Base-by-base conservation (phyloP, 2,797 vertebrate genomes). In the Thripadectes ignobilis region DNA sequence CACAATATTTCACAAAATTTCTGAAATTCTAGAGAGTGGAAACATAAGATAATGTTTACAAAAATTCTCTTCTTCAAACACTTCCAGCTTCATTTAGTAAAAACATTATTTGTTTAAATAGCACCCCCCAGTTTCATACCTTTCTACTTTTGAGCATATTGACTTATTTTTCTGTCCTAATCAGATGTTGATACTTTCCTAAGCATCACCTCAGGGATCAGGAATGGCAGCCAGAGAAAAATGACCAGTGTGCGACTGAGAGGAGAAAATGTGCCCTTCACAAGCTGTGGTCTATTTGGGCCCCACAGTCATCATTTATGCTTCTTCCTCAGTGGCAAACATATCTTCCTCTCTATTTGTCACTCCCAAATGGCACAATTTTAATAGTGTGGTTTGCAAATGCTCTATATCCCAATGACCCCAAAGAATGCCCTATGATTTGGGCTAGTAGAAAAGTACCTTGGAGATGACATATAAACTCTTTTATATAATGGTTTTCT, bases 201-300 rank as follows among this genome's bases (percentile, higher is more conserved):
- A 54, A 72, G 4, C 12, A 19, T 21, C 23, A 41, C 6, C 17
- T 83, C 41, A 51, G 9, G 32, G 65, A 22, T 26, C 24, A 46
- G 26, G 7, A 77, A 72, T 26, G 5, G 43, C 3, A 92, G 10
- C 4, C 12, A 68, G 20, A 76, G 24, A 63, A 76, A 68, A 7
- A 72, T 14, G 8, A 49, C 2, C 4, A 32, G 15, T 8, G 10
- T 13, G 43, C 22, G 29, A 59, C 3, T 18, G 12, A 69, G 41
- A 39, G 13, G 23, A 91, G 4, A 23, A 46, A 67, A 57, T 0
- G 0, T 41, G 32, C 3, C 11, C 7, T 63, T 88, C 52, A 48
- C 4, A 76, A 88, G 7, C 7, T 1, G 10, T 10, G 4, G 11
- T 24, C 19, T 68, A 9, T 77, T 46, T 86, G 58, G 54, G 3